Conservation (phyloP, 2,113 vertebrate species). For the Podarcis muralis region DNA sequence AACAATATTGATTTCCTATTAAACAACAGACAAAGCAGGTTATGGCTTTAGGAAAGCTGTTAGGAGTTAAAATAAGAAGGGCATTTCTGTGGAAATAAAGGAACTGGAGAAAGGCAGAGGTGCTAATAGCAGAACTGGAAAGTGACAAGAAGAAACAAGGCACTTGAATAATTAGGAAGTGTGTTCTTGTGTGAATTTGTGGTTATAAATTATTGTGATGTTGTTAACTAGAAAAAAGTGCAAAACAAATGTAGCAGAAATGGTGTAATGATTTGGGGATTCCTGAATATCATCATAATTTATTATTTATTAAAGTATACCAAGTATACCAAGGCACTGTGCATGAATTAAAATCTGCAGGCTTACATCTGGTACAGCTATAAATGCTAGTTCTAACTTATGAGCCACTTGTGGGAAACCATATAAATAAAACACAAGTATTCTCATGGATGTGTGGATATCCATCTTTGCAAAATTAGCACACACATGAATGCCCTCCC, state of each 20-base stretch:
- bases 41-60: slow-evolving; percentile 68
- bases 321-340: background rate
- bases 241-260: background rate
- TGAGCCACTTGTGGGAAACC: background rate
- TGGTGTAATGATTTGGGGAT: background rate
- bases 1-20: slow-evolving; percentile 73
- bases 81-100: slow-evolving; percentile 46
- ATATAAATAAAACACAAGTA: background rate
- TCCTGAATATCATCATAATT: background rate
- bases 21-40: slow-evolving; percentile 64
- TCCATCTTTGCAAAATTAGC: background rate
- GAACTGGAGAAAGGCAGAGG: background rate
- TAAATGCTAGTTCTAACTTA: background rate
- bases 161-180: background rate
- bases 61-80: slow-evolving; percentile 51
- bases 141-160: background rate
- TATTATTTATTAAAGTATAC: background rate
- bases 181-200: background rate
- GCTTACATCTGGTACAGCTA: background rate
- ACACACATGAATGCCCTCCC: background rate
- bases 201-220: background rate
- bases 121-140: slow-evolving; percentile 26
- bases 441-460: background rate
- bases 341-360: background rate
- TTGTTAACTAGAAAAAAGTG: background rate